Evolutionary conservation across 2,113 vertebrate genomes (phyloP).

Genomic region (Pelodiscus sinensis): DNA sequence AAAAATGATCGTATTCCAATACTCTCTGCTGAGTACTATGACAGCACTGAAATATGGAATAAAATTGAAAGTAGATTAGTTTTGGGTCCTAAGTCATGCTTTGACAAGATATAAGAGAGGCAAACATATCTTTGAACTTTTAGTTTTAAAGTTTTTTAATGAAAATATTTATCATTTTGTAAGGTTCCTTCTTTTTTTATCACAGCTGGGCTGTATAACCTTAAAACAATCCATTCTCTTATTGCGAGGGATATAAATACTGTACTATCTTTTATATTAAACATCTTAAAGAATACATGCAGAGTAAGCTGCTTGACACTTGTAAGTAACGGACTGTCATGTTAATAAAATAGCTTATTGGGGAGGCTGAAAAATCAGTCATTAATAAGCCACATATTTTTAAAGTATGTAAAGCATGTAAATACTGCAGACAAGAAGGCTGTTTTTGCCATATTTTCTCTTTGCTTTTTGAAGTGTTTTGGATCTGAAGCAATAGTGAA

Average conservation of each 20-base stretch:
- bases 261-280: conserved; percentile 78
- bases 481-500: conserved; percentile 45
- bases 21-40: conserved; percentile 86
- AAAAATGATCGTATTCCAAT: conserved; percentile 92
- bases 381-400: conserved; percentile 83
- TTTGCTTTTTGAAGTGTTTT: conserved; percentile 24
- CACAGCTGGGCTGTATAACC: conserved; percentile 74
- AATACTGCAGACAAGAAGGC: conserved; percentile 68
- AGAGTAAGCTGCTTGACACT: conserved; percentile 53
- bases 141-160: conserved; percentile 89
- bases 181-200: conserved; percentile 82
- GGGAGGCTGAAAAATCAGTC: conserved; percentile 72
- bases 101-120: conserved; percentile 90
- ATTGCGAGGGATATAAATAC: conserved; percentile 81
- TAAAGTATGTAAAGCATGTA: conserved; percentile 78
- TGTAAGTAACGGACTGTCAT: conserved; percentile 69
- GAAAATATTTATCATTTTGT: conserved; percentile 88
- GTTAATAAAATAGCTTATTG: conserved; percentile 77
- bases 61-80: conserved; percentile 97
- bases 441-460: conserved; percentile 68
- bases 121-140: conserved; percentile 83
- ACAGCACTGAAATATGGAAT: conserved; percentile 98
- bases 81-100: conserved; percentile 96
- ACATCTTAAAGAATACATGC: conserved; percentile 70
- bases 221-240: conserved; percentile 83